Evolutionary conservation across 2,113 vertebrate species (phyloP), one percentile per base, ranked within the genome.

Genomic region (Dipodomys spectabilis): DNA sequence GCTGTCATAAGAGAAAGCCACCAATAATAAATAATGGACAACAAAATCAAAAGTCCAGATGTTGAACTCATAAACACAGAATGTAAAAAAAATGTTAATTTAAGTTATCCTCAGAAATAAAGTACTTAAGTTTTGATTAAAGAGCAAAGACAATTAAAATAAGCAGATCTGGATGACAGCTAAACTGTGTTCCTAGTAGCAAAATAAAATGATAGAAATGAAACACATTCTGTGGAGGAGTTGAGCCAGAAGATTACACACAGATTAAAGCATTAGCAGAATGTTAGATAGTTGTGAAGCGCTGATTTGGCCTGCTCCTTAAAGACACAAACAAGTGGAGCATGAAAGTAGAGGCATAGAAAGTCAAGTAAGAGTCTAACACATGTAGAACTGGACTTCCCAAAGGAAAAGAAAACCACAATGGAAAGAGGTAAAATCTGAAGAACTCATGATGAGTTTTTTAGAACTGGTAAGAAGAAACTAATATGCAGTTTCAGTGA

Each of bases 141-240:
- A 88, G 30, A 91, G 20, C 19, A 83, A 91, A 45, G 28, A 71
- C 22, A 73, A 30, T 57, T 44, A 86, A 90, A 75, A 84, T 35
- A 65, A 92, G n/a, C 18, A 81, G 11, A 75, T 92, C 74, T 67
- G 18, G 74, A 82, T 71, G 77, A 65, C 64, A 77, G 78, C 1
- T 0, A 39, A 82, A 77, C 25, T 68, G 7, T 49, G n/a, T 25
- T 86, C 30, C 71, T 45, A 72, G 57, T 72, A 89, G 39, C n/a
- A 94, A 94, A 69, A 69, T 13, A 87, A 86, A 71, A 71, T 65
- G 39, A 88, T 45, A 20, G 25, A 82, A 77, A 94, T 71, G 6
- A 77, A 78, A 68, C 9, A 65, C 68, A 94, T 65, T 82, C 71
- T 30, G 72, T 86, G 75, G 67, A 92, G 75, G 67, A 92, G 19